These are phyloP conservation scores for Merodon equestris DNA, from an alignment of 2,888 invertebrate species.

Conservation along the genomic window DNA sequence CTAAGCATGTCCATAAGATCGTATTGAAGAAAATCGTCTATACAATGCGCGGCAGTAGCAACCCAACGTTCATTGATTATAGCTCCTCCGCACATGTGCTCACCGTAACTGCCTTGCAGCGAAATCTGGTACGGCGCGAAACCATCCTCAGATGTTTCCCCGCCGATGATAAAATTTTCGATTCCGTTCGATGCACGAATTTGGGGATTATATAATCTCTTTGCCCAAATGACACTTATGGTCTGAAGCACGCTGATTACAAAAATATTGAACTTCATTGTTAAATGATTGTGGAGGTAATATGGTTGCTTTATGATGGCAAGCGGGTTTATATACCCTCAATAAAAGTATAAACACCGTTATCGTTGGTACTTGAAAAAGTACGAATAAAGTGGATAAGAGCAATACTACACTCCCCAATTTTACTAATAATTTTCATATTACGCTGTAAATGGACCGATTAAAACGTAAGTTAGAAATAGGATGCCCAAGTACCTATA, in stretches of 20 bases:
- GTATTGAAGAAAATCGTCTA: slow-evolving; percentile 72
- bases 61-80: slow-evolving; percentile 73
- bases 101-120: slow-evolving; percentile 73
- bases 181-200: not conserved
- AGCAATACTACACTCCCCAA: too few species aligned
- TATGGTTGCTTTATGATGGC: slow-evolving; percentile 28
- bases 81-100: slow-evolving; percentile 76
- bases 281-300: slow-evolving; percentile 6
- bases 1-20: slow-evolving; percentile 69
- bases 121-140: slow-evolving; percentile 77
- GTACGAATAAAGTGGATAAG: too few species aligned
- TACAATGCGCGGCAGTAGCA: slow-evolving; percentile 76
- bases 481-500: too few species aligned
- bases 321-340: slow-evolving; percentile 35
- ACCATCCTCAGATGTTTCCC: slow-evolving; percentile 69
- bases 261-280: slow-evolving; percentile 27
- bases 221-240: slow-evolving; percentile 16
- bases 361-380: too few species aligned
- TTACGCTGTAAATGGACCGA: too few species aligned
- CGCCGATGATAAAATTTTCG: slow-evolving; percentile 72
- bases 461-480: too few species aligned
- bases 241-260: slow-evolving; percentile 8
- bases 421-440: too few species aligned
- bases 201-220: slow-evolving; percentile 3
- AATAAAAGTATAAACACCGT: slow-evolving; percentile 5